Percentiles rank a stretch among this genome's conserved stretches.
These are phyloP conservation scores for Cherax quadricarinatus DNA, from an alignment of 1,140 invertebrate genomes.

Conservation along the genomic window DNA sequence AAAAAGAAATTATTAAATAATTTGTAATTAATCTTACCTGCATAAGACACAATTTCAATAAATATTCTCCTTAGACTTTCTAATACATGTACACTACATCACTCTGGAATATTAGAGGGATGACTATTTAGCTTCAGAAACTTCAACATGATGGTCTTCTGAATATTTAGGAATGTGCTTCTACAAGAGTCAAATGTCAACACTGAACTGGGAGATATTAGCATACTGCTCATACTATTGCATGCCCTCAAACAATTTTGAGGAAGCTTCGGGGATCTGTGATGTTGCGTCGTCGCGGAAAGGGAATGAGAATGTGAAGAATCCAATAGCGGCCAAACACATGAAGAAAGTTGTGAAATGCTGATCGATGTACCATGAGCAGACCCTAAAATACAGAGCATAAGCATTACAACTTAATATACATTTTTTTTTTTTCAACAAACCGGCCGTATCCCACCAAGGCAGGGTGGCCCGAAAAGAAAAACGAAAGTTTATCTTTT, in stretches of 20 bases:
- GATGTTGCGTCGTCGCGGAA: constrained; percentile 41
- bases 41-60: neutral
- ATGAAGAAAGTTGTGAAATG: constrained; percentile 63
- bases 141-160: neutral
- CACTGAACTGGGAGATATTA: neutral
- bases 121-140: neutral
- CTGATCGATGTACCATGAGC: constrained; percentile 60
- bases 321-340: constrained; percentile 66
- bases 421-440: too few relatives aligned
- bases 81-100: neutral
- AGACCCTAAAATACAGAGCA: constrained; percentile 39
- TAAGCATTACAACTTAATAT: too few relatives aligned
- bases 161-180: neutral
- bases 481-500: too few relatives aligned
- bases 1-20: neutral
- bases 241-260: constrained; percentile 29
- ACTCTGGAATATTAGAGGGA: neutral
- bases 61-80: neutral
- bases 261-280: constrained; percentile 58
- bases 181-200: neutral
- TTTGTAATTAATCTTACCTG: neutral
- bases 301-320: constrained; percentile 59
- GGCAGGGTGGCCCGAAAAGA: too few relatives aligned
- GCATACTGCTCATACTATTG: neutral
- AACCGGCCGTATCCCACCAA: too few relatives aligned